These are phyloP conservation scores for Merodon equestris DNA, from an alignment of 2,888 invertebrate genomes.

Conservation along the genomic window DNA sequence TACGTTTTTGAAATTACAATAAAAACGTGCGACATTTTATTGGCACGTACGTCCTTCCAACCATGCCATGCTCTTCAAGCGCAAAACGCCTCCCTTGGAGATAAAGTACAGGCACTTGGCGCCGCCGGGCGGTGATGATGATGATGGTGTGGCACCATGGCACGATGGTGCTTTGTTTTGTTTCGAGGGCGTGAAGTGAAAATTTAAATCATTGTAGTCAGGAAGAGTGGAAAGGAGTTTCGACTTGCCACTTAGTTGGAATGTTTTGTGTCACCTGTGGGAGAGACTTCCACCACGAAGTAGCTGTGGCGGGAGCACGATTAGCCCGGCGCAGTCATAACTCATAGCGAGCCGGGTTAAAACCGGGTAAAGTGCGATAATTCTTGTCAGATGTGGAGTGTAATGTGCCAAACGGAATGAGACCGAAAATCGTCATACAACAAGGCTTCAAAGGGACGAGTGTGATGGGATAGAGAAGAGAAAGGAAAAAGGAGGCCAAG, in stretches of 20 bases:
- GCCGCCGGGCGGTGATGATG: slow-evolving; percentile 5
- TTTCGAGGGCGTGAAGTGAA: slow-evolving; percentile 63
- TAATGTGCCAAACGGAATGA: slow-evolving; percentile 73
- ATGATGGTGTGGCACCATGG: too few species aligned
- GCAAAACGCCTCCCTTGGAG: slow-evolving; percentile 68
- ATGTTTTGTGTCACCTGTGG: slow-evolving; percentile 68
- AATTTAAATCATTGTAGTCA: slow-evolving; percentile 57
- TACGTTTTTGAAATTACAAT: slow-evolving; percentile 73
- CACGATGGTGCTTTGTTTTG: slow-evolving; percentile 32
- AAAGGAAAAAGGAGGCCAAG: slow-evolving; percentile 32
- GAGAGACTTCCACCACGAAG: slow-evolving; percentile 19
- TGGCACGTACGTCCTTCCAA: slow-evolving; percentile 71
- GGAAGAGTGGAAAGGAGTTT: too few species aligned
- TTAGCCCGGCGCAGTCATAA: slow-evolving; percentile 33
- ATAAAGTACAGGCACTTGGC: slow-evolving; percentile 59
- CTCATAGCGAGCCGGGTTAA: slow-evolving; percentile 65
- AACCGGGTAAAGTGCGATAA: slow-evolving; percentile 70
- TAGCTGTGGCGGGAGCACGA: slow-evolving; percentile 1
- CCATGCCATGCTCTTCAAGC: slow-evolving; percentile 22
- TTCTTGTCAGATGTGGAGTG: slow-evolving; percentile 71
- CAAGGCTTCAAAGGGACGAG: background rate
- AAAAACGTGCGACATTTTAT: slow-evolving; percentile 78
- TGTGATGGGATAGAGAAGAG: too few species aligned
- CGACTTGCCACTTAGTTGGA: slow-evolving; percentile 24
- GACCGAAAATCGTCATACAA: slow-evolving; percentile 61